phyloP scores from a whole-genome alignment of 2,888 invertebrate species.

The Metellina segmentata region DNA sequence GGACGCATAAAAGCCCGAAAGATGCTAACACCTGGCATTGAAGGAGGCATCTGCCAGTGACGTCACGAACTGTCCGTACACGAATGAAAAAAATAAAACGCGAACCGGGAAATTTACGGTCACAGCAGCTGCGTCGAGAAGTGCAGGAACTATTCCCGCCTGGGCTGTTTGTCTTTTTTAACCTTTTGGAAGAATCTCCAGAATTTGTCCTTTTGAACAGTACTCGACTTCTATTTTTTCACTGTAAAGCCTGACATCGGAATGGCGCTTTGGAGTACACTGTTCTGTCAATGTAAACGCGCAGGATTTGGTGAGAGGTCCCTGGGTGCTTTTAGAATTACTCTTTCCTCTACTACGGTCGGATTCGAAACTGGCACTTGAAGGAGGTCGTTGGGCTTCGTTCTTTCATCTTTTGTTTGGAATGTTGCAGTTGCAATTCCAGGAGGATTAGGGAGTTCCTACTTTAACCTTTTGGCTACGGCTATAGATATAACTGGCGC shows the following conservation, averaged over 20 bases:
- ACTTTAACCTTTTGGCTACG: too few relatives aligned
- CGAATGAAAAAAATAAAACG: constrained; percentile 22
- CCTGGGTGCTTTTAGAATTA: background rate
- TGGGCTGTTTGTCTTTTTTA: constrained; percentile 58
- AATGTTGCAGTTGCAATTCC: too few relatives aligned
- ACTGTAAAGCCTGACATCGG: background rate
- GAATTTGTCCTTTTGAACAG: constrained; percentile 64
- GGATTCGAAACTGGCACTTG: background rate
- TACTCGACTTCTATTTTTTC: constrained; percentile 6
- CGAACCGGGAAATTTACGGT: constrained; percentile 62
- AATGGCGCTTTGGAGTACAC: background rate
- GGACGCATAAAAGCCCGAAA: constrained; percentile 40
- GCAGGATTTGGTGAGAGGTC: background rate
- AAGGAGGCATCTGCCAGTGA: constrained; percentile 37
- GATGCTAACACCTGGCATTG: constrained; percentile 46
- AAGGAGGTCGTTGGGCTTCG: background rate
- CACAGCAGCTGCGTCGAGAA: constrained; percentile 61
- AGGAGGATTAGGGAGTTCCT: too few relatives aligned
- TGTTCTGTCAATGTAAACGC: background rate
- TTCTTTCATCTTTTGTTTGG: too few relatives aligned
- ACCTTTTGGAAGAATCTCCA: constrained; percentile 58
- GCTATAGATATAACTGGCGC: too few relatives aligned
- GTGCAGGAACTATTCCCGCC: constrained; percentile 50
- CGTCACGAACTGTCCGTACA: constrained; percentile 56
- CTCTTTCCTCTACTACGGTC: background rate